These are phyloP conservation scores for Riparia riparia DNA, from an alignment of 2,113 vertebrate species.

Conservation along the genomic window DNA sequence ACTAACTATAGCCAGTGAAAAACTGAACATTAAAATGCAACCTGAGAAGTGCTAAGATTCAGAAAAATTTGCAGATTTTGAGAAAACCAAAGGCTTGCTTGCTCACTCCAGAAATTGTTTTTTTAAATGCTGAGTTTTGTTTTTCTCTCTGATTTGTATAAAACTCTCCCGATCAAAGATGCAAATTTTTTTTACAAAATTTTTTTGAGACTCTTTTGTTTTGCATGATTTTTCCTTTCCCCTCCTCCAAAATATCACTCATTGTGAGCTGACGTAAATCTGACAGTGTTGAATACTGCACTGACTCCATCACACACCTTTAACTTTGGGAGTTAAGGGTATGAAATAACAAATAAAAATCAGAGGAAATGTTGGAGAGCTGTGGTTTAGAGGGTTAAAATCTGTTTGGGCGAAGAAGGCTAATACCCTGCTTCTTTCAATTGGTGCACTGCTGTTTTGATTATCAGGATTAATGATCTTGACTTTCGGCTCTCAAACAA, in stretches of 20 bases:
- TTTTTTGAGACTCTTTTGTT: not conserved
- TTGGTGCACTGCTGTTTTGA: not conserved
- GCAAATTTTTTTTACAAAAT: fast-evolving
- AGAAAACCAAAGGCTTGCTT: not conserved
- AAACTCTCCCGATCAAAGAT: not conserved
- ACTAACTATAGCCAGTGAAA: not conserved
- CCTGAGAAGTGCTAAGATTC: not conserved
- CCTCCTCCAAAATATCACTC: not conserved
- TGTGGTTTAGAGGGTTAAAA: not conserved
- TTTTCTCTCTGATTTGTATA: not conserved
- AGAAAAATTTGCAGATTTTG: not conserved
- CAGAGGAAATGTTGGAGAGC: not conserved
- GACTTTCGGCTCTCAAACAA: constrained; percentile 5
- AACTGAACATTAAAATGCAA: not conserved
- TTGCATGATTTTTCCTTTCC: not conserved
- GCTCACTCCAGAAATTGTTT: not conserved
- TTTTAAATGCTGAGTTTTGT: not conserved
- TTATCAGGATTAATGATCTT: not conserved
- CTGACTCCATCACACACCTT: not conserved
- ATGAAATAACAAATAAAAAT: not conserved
- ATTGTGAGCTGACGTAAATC: not conserved
- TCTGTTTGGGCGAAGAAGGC: not conserved
- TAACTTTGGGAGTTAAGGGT: not conserved
- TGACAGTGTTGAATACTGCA: not conserved
- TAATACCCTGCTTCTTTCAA: not conserved